phyloP scores from a whole-genome alignment of 37 sponge, comb jelly and placozoan species.

The Hormiphora californensis region DNA sequence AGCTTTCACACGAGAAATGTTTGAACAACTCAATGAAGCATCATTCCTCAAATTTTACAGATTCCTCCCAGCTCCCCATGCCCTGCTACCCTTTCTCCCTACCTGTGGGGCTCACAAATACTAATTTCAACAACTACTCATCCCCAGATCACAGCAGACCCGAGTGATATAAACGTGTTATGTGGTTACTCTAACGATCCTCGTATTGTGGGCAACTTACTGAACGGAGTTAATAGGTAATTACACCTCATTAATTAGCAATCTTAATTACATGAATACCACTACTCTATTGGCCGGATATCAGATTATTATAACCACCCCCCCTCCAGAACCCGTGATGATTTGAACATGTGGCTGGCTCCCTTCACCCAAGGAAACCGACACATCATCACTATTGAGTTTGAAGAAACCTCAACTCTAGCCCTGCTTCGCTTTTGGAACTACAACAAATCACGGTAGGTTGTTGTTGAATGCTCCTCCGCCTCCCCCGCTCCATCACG shows the following conservation, averaged over 20 bases:
- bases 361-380: constrained; percentile 76
- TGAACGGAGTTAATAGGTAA: constrained; percentile 86
- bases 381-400: constrained; percentile 68
- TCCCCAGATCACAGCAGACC: constrained; percentile 80
- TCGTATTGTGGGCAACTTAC: constrained; percentile 74
- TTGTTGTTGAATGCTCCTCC: background rate
- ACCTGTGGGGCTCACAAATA: too few relatives aligned
- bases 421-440: constrained; percentile 96
- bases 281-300: background rate
- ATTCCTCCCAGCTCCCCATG: too few relatives aligned
- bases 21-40: too few relatives aligned
- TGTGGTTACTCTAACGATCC: constrained; percentile 83
- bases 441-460: constrained; percentile 90
- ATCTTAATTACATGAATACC: background rate
- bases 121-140: too few relatives aligned
- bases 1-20: too few relatives aligned
- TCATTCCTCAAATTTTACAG: too few relatives aligned
- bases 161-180: constrained; percentile 86
- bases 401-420: constrained; percentile 57
- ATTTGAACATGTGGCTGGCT: constrained; percentile 98
- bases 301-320: background rate
- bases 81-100: too few relatives aligned
- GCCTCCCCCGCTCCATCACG: background rate
- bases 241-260: constrained; percentile 21
- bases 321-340: constrained; percentile 72